phyloP scores from a whole-genome alignment of 2,797 vertebrate species.

The Garrulus glandarius region DNA sequence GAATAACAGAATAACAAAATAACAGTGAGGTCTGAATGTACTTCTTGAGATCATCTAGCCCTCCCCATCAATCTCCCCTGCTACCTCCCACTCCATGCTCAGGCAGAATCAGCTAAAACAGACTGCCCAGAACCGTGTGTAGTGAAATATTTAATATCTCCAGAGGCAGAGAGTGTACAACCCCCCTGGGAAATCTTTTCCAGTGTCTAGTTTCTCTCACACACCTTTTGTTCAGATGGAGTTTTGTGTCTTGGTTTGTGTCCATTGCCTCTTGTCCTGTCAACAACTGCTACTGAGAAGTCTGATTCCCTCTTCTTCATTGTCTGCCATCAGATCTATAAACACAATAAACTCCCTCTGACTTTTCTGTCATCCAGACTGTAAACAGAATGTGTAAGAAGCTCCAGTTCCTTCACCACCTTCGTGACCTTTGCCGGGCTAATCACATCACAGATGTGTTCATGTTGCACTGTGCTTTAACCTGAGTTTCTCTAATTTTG shows the following conservation, averaged over 20 bases:
- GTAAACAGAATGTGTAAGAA: background rate
- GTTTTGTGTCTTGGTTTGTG: background rate
- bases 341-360: background rate
- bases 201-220: background rate
- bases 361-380: background rate
- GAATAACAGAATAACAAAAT: background rate
- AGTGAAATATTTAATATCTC: background rate
- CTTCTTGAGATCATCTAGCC: background rate
- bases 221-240: background rate
- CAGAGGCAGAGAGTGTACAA: background rate
- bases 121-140: background rate
- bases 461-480: background rate
- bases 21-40: background rate
- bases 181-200: background rate
- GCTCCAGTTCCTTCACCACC: background rate
- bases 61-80: fast-evolving
- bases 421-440: background rate
- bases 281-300: background rate
- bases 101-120: background rate
- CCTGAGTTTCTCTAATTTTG: background rate
- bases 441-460: background rate
- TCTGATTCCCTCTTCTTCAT: background rate
- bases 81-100: background rate
- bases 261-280: background rate
- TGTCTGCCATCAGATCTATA: background rate